Percentiles rank a stretch among this genome's conserved stretches.
phyloP scores from a whole-genome alignment of 2,113 vertebrate genomes.

The Paradisaea rubra region DNA sequence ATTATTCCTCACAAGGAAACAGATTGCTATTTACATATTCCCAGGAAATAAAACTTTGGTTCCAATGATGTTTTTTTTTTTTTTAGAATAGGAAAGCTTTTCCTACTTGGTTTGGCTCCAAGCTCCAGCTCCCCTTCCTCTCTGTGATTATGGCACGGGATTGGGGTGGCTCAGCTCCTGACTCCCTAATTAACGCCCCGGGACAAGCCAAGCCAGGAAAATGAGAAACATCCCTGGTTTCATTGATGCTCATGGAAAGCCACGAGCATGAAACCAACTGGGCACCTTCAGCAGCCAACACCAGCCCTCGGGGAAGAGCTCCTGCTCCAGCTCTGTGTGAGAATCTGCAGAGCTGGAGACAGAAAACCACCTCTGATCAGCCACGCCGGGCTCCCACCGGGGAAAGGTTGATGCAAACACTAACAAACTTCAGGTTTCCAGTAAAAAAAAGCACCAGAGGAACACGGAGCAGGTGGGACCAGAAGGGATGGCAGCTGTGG shows the following conservation, averaged over 20 bases:
- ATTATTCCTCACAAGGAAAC: neutral
- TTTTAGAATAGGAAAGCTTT: neutral
- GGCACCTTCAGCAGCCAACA: neutral
- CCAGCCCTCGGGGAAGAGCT: neutral
- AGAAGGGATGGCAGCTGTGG: neutral
- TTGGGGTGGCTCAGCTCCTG: neutral
- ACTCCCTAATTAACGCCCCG: neutral
- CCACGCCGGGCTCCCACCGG: accelerated
- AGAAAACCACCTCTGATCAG: neutral
- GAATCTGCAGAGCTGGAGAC: neutral
- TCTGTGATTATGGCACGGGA: neutral
- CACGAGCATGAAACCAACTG: accelerated
- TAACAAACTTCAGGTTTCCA: neutral
- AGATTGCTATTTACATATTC: neutral
- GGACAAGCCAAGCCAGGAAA: neutral
- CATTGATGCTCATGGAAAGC: neutral
- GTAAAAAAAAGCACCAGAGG: neutral
- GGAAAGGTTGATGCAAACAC: neutral
- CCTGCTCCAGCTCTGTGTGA: neutral
- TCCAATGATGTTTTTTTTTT: neutral
- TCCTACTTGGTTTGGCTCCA: neutral
- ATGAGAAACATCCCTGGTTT: neutral
- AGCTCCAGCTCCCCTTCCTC: neutral
- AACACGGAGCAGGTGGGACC: neutral
- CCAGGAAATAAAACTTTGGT: neutral